Evolutionary conservation across 2,888 invertebrate genomes (phyloP).

Genomic region (Linnaemya vulpina): DNA sequence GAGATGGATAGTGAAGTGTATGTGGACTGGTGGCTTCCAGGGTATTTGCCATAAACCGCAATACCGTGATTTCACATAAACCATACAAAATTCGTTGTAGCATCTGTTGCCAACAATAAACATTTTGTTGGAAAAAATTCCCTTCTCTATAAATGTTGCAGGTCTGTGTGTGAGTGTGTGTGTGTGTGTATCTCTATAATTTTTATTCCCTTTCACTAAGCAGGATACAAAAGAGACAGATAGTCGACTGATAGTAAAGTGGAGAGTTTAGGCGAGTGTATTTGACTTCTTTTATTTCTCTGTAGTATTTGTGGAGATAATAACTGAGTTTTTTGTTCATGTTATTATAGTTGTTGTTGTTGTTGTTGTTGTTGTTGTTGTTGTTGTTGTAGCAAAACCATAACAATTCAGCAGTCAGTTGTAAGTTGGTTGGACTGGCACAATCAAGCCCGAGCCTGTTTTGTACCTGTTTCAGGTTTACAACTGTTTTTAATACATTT

Average conservation of each 20-base stretch:
- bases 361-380: neutral
- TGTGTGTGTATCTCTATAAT: neutral
- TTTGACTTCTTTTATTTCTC: slow-evolving; percentile 58
- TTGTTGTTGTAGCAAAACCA: slow-evolving; percentile 14
- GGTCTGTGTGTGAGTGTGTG: neutral
- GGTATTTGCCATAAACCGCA: slow-evolving; percentile 48
- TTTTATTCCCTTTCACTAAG: slow-evolving; percentile 32
- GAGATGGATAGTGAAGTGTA: neutral
- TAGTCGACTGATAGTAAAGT: neutral
- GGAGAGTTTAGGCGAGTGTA: slow-evolving; percentile 25
- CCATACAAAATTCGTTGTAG: slow-evolving; percentile 57
- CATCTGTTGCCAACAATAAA: slow-evolving; percentile 69
- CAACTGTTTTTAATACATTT: slow-evolving; percentile 20
- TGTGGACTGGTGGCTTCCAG: neutral
- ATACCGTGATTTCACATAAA: slow-evolving; percentile 64
- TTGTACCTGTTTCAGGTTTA: slow-evolving; percentile 53
- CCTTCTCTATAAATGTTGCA: slow-evolving; percentile 12
- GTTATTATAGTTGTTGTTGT: neutral
- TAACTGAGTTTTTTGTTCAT: slow-evolving; percentile 53
- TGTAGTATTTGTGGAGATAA: slow-evolving; percentile 53
- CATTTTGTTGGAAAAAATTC: slow-evolving; percentile 46
- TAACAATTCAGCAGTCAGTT: slow-evolving; percentile 51
- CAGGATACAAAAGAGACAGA: slow-evolving; percentile 29
- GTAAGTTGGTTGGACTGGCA: slow-evolving; percentile 45
- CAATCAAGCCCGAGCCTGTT: slow-evolving; percentile 28